Evolutionary conservation across 1,140 invertebrate genomes (phyloP).

Genomic region (Holotrichia oblita): DNA sequence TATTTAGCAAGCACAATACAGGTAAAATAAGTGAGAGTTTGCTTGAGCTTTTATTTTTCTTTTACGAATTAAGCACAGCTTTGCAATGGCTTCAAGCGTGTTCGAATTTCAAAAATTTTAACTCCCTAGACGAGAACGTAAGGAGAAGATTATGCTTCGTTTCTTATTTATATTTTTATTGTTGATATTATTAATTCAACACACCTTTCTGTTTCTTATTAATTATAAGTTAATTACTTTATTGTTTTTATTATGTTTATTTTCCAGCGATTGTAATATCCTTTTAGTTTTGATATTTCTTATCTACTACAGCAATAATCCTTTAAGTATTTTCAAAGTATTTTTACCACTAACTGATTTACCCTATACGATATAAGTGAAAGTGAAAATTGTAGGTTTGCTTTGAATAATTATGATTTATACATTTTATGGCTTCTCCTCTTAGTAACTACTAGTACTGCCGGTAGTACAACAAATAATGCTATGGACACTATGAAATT

Average conservation of each 20-base stretch:
- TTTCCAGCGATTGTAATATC: constrained; percentile 14
- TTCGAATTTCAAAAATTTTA: constrained; percentile 29
- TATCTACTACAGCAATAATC: constrained; percentile 19
- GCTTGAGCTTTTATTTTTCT: constrained; percentile 39
- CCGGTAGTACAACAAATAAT: neutral
- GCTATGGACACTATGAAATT: no score
- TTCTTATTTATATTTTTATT: constrained; percentile 31
- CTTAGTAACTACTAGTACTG: neutral
- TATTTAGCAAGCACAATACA: constrained; percentile 30
- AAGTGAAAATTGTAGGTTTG: constrained; percentile 30
- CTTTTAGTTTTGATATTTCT: constrained; percentile 11
- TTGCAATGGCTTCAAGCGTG: constrained; percentile 39
- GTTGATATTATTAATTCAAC: constrained; percentile 18
- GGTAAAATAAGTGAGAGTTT: constrained; percentile 27
- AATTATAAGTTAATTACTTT: constrained; percentile 28
- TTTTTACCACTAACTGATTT: constrained; percentile 22
- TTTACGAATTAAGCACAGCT: constrained; percentile 34
- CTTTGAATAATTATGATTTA: constrained; percentile 34
- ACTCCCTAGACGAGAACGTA: constrained; percentile 43
- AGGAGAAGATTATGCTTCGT: constrained; percentile 35
- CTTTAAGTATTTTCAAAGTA: constrained; percentile 18
- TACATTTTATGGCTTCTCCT: neutral
- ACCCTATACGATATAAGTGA: neutral
- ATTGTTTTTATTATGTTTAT: neutral
- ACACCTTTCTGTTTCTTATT: constrained; percentile 12